phyloP scores from a whole-genome alignment of 2,888 invertebrate genomes.

The Harpalus rubripes region DNA sequence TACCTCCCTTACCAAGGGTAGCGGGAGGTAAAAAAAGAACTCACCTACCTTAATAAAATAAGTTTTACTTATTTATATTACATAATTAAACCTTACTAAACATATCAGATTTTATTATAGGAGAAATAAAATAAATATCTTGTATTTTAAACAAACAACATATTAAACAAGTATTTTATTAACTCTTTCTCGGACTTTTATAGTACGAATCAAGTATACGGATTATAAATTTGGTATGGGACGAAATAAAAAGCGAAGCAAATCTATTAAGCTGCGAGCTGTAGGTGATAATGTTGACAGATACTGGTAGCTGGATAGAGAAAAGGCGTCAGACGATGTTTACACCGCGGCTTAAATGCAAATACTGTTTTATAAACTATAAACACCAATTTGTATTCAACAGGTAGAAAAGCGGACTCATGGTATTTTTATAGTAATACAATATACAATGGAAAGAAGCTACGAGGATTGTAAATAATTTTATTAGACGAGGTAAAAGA shows the following conservation, averaged over 20 bases:
- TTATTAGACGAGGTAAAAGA: too few species aligned
- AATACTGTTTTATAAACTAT: conserved; percentile 63
- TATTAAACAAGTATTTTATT: too few species aligned
- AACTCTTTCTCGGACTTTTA: too few species aligned
- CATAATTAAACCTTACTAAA: not conserved
- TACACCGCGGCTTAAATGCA: conserved; percentile 56
- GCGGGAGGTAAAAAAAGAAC: too few species aligned
- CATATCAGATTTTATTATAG: too few species aligned
- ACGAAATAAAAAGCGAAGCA: conserved; percentile 28
- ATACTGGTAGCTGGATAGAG: conserved; percentile 10
- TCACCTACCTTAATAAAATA: too few species aligned
- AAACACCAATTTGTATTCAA: conserved; percentile 66
- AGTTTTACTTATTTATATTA: not conserved
- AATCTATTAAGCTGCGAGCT: conserved; percentile 29
- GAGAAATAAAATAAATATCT: too few species aligned
- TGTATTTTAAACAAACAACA: too few species aligned
- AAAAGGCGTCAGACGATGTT: conserved; percentile 58
- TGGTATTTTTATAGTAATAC: not conserved
- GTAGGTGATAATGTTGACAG: conserved; percentile 28
- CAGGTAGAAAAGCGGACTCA: not conserved
- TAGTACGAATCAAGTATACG: too few species aligned
- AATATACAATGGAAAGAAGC: too few species aligned
- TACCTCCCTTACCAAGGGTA: too few species aligned
- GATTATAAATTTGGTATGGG: conserved; percentile 25
- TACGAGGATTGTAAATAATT: too few species aligned